Percentiles rank a stretch among this genome's conserved stretches.
Evolutionary conservation across 1,140 invertebrate genomes (phyloP).

Genomic region (Drosophila lacteicornis): DNA sequence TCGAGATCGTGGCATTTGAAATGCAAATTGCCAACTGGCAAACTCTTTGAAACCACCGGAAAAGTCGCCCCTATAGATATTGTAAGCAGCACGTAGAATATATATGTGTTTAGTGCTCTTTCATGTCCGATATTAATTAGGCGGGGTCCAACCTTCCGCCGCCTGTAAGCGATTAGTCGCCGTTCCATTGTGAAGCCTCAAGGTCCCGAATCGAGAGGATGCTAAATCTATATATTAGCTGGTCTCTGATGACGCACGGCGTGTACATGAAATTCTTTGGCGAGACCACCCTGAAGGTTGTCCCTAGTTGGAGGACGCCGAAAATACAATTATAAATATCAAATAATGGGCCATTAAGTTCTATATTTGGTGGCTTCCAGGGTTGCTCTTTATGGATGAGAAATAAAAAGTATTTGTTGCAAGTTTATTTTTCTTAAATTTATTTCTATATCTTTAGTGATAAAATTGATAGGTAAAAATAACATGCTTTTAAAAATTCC

Average conservation of each 20-base stretch:
- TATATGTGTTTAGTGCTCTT: slow-evolving; percentile 18
- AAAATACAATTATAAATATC: slow-evolving; percentile 15
- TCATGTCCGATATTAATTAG: slow-evolving; percentile 46
- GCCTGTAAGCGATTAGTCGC: slow-evolving; percentile 47
- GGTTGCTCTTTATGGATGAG: background rate
- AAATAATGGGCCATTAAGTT: slow-evolving; percentile 37
- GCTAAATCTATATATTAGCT: background rate
- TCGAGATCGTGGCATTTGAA: slow-evolving; percentile 70
- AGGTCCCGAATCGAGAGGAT: slow-evolving; percentile 29
- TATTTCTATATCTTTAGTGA: background rate
- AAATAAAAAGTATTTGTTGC: slow-evolving; percentile 5
- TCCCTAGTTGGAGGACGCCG: slow-evolving; percentile 23
- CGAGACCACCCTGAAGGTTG: slow-evolving; percentile 44
- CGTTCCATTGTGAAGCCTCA: slow-evolving; percentile 43
- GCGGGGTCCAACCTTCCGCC: slow-evolving; percentile 36
- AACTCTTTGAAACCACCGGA: slow-evolving; percentile 46
- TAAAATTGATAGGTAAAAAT: too few species aligned
- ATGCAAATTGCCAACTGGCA: slow-evolving; percentile 65
- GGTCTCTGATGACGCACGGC: slow-evolving; percentile 45
- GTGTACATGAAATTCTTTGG: slow-evolving; percentile 45
- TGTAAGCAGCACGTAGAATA: slow-evolving; percentile 32
- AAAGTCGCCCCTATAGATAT: slow-evolving; percentile 41
- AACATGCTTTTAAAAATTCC: too few species aligned
- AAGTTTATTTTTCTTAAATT: background rate
- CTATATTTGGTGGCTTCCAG: slow-evolving; percentile 1